Base-by-base conservation (phyloP, 2,888 invertebrate genomes). In the Agrochola lychnidis region DNA sequence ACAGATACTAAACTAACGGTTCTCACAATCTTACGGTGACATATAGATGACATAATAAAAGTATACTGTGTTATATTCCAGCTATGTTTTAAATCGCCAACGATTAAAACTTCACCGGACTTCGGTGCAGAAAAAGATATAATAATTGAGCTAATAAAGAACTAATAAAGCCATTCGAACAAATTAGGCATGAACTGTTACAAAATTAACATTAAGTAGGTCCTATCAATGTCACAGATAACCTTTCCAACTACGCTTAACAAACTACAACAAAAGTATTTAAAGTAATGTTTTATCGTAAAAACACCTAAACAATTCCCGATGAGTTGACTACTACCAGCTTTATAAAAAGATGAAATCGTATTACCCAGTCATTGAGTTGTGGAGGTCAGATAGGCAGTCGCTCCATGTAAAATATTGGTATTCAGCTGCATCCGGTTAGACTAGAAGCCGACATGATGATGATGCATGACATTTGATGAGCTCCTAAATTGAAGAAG, bases 131-230 rank as follows among this genome's bases (percentile, higher is more conserved):
- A 4, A 62, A 36, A 36, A 36, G 3, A 62, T 30, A 30, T 30
- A 12, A 56, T 53, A 53, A 51, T 19, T 51, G 51, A 19, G 6
- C 51, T 51, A 51, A 51, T n/a, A 51, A 51, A 56, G 4, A 56
- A n/a, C 25, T 22, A 9, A 19, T 9, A 51, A 51, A 51, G 22
- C 22, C 12, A 51, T 68, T 16, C 12, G 4, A 48, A 80, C 42
- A 42, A 81, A 78, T 81, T 30, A 57, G 9, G n/a, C 40, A n/a
- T 16, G 30, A 81, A 63, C 57, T 73, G 63, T 63, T 25, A 77
- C 36, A n/a, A 61, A 63, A 73, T 57, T 73, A 30, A 30, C n/a
- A 16, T 57, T 9, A 48, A 48, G 14, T 42, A 30, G 1, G 30
- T 30, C 48, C 56, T 73, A 56, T 81, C 63, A 22, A 12, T 51